phyloP scores from a whole-genome alignment of 1,140 invertebrate species.

The Drosophila willistoni region DNA sequence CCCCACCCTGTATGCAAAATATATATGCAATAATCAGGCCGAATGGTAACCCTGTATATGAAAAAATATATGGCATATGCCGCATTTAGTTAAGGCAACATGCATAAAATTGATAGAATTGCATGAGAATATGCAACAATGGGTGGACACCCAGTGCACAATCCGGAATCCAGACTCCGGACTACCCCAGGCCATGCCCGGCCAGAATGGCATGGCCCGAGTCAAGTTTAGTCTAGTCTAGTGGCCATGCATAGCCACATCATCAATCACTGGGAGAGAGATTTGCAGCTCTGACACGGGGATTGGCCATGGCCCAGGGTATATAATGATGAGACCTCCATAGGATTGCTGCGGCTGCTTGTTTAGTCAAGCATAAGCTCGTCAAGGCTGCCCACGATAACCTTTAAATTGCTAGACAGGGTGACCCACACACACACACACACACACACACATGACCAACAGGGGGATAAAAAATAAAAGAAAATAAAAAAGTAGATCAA shows the following conservation, averaged over 20 bases:
- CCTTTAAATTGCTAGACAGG: slow-evolving; percentile 69
- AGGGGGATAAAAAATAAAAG: slow-evolving; percentile 9
- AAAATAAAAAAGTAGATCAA: background rate
- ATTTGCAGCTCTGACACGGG: slow-evolving; percentile 20
- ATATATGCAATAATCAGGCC: background rate
- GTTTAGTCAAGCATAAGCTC: slow-evolving; percentile 74
- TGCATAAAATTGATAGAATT: slow-evolving; percentile 12
- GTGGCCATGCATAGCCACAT: slow-evolving; percentile 42
- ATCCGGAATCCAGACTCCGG: background rate
- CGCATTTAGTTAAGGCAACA: slow-evolving; percentile 9
- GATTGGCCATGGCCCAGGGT: slow-evolving; percentile 16
- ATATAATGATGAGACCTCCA: slow-evolving; percentile 50
- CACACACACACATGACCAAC: slow-evolving; percentile 11
- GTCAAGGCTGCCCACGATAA: slow-evolving; percentile 71
- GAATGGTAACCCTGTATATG: background rate
- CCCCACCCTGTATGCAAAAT: no score
- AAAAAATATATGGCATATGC: background rate
- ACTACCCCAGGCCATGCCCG: background rate
- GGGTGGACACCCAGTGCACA: background rate
- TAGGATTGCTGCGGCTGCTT: slow-evolving; percentile 31
- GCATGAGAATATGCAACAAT: background rate
- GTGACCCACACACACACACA: slow-evolving; percentile 32
- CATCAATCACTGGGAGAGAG: slow-evolving; percentile 61
- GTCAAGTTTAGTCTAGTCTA: background rate
- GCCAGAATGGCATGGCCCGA: background rate